Conservation (phyloP, 2,888 invertebrate genomes). For the Argyresthia goedartella region DNA sequence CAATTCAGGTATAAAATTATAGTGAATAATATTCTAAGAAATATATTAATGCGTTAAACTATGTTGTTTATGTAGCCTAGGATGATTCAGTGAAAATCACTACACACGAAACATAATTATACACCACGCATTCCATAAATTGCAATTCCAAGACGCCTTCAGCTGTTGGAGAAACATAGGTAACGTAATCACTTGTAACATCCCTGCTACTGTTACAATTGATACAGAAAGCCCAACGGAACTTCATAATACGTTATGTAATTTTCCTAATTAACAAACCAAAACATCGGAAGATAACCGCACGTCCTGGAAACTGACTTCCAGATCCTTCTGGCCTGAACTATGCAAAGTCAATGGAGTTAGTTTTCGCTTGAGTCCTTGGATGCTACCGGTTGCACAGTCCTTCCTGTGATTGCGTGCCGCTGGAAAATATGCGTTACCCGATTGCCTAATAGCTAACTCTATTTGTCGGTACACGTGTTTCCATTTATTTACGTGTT, state of each 20-base stretch:
- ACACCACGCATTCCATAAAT: too few relatives aligned
- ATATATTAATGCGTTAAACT: too few relatives aligned
- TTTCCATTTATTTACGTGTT: not conserved
- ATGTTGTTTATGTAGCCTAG: too few relatives aligned
- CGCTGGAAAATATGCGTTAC: not conserved
- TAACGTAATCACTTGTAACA: too few relatives aligned
- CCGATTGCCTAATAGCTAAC: not conserved
- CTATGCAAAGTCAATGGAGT: not conserved
- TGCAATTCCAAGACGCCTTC: too few relatives aligned
- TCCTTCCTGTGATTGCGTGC: conserved; percentile 12
- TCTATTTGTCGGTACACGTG: not conserved
- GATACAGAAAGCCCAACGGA: too few relatives aligned
- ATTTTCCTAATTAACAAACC: not conserved
- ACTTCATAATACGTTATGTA: conserved; percentile 8
- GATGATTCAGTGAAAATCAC: too few relatives aligned
- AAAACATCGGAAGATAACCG: conserved; percentile 1
- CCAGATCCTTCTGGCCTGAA: conserved; percentile 2
- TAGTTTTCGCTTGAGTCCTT: conserved; percentile 12
- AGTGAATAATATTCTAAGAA: too few relatives aligned
- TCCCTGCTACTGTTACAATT: too few relatives aligned
- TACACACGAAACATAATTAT: too few relatives aligned
- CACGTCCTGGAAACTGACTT: conserved; percentile 6
- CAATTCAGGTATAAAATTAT: too few relatives aligned
- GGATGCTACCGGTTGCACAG: conserved; percentile 7
- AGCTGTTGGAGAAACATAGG: too few relatives aligned